Base-by-base conservation (phyloP, 1,140 invertebrate species). In the Anastrepha ludens region DNA sequence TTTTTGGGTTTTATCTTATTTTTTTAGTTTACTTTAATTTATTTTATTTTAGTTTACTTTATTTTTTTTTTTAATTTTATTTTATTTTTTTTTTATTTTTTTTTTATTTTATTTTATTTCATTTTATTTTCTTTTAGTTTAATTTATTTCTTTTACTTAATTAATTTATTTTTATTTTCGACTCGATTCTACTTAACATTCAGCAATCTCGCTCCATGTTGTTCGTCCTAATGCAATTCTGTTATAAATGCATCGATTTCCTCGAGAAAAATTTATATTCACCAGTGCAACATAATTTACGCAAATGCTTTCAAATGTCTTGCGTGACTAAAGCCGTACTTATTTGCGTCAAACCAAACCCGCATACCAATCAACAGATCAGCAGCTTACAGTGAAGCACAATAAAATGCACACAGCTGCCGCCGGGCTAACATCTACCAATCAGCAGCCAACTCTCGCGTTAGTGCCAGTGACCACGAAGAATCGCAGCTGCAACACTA, bases 261-360 rank as follows among this genome's bases (percentile, higher is more conserved):
- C 47, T 58, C 47, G 13, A 55, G 8, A 8, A 55, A 41, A 55
- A 81, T 6, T 47, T 74, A 15, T 44, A 47, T n/a, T 13, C 50
- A 13, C 44, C 41, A 47, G 7, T 55, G 44, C 47, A 81, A 81
- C 74, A 81, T 81, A 55, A 81, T 81, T 81, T 81, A 81, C 47
- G 55, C 74, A 58, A 81, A 81, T 74, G 50, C 85, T 44, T 81
- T 74, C 86, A 29, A 67, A 86, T 67, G 15, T 47, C 59, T 74
- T 74, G 67, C 67, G 67, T 81, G 74, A 55, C 74, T 20, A 55
- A 81, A 81, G 47, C 74, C 74, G 55, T 81, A 50, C 55, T 81
- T 50, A 50, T 81, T 81, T 50, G 74, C 74, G 20, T 81, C 74
- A 81, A 81, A 81, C 7, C 6, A 41, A 81, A 81, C 47, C 20